Conservation (phyloP, 53 echinoderm and acorn worm genomes). For the Echinometra lucunter region DNA sequence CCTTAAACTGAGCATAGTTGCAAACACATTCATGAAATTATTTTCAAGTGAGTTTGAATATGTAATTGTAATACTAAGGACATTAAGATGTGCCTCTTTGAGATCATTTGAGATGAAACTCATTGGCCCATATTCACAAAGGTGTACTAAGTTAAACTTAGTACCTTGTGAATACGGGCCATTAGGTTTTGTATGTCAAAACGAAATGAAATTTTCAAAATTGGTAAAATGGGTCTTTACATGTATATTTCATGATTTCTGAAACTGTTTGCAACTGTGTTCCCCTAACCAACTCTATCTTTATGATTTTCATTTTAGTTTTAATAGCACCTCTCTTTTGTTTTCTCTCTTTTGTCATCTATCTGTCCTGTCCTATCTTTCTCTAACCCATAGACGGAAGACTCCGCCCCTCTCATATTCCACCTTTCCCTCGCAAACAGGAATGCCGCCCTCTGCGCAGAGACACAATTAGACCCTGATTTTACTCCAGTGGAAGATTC, state of each 20-base stretch:
- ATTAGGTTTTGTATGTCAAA: too few species aligned
- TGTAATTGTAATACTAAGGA: too few species aligned
- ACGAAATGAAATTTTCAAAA: too few species aligned
- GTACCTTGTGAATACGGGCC: too few species aligned
- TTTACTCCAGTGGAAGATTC: not conserved
- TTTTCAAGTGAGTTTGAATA: not conserved
- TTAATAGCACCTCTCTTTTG: not conserved
- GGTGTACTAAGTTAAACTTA: too few species aligned
- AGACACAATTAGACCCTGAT: slow-evolving; percentile 33
- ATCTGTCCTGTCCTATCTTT: slow-evolving; percentile 18
- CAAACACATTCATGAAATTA: not conserved
- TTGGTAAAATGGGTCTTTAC: too few species aligned
- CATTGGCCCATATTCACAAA: too few species aligned
- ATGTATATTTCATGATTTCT: too few species aligned
- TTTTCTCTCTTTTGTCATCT: slow-evolving; percentile 29
- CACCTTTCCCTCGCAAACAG: slow-evolving; percentile 63
- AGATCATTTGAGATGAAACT: too few species aligned
- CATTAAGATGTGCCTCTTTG: too few species aligned
- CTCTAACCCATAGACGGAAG: slow-evolving; percentile 62
- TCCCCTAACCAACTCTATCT: not conserved
- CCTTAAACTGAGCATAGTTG: not conserved
- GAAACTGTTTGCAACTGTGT: not conserved
- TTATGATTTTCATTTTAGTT: slow-evolving; percentile 1
- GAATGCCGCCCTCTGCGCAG: slow-evolving; percentile 1
- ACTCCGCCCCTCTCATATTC: slow-evolving; percentile 67